Evolutionary conservation across 2,888 invertebrate species (phyloP).

Genomic region (Lycia hirtaria): DNA sequence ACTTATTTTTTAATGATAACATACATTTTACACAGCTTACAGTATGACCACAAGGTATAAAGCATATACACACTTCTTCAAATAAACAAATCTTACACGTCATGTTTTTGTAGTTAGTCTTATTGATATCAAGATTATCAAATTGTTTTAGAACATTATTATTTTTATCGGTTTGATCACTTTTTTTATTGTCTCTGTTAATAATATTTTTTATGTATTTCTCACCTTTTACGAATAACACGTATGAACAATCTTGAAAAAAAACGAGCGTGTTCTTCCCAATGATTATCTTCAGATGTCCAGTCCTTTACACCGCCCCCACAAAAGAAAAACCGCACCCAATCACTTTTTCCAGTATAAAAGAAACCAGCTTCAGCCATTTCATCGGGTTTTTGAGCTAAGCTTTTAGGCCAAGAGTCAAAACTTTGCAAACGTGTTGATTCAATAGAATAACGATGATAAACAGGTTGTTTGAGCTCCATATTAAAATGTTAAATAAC

Average conservation of each 20-base stretch:
- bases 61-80: neutral
- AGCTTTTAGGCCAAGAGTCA: neutral
- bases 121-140: neutral
- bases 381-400: conserved; percentile 89
- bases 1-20: neutral
- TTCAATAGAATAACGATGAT: conserved; percentile 1
- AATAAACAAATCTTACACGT: neutral
- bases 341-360: conserved; percentile 94
- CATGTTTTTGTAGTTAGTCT: conserved; percentile 1
- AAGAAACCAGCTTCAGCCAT: conserved; percentile 96
- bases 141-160: neutral
- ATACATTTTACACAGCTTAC: neutral
- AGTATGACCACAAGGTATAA: neutral
- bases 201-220: neutral
- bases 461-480: neutral
- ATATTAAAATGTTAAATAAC: neutral
- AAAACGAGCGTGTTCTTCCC: neutral
- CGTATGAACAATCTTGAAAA: neutral
- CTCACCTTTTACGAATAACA: neutral
- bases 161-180: neutral
- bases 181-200: neutral
- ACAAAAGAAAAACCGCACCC: conserved; percentile 96
- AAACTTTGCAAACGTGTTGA: conserved; percentile 1
- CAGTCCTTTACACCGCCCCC: conserved; percentile 97
- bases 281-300: conserved; percentile 58